Evolutionary conservation across 2,797 vertebrate genomes (phyloP).

Genomic region (Aphelocoma californica): DNA sequence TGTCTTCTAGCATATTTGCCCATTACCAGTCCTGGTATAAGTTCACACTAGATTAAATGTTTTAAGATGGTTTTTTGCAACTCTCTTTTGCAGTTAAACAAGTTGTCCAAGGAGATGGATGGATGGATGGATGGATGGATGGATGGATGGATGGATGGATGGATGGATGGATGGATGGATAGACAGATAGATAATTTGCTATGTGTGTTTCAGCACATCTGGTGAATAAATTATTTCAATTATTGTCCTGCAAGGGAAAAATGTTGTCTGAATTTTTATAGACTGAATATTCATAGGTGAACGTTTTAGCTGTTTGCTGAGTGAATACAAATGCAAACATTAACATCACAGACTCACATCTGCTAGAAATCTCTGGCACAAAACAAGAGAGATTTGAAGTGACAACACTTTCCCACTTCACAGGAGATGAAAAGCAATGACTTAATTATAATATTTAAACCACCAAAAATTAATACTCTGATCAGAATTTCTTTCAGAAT

Average conservation of each 20-base stretch:
- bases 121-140: not conserved
- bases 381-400: conserved; percentile 13
- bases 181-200: not conserved
- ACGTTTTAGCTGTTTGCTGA: not conserved
- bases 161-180: not conserved
- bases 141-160: not conserved
- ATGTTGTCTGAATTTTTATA: conserved; percentile 16
- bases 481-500: conserved; percentile 2
- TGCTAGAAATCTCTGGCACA: conserved; percentile 14
- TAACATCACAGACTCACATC: conserved; percentile 15
- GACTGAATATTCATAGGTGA: conserved; percentile 53
- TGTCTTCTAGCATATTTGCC: not conserved
- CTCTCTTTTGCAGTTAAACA: not conserved
- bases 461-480: not conserved
- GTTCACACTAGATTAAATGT: not conserved
- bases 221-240: conserved; percentile 39
- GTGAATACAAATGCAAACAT: conserved; percentile 56
- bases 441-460: conserved; percentile 20
- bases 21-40: not conserved
- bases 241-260: conserved; percentile 30
- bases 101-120: not conserved
- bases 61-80: not conserved
- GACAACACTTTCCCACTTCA: not conserved
- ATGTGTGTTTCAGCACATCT: not conserved
- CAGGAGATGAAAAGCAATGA: not conserved